phyloP scores from a whole-genome alignment of 2,797 vertebrate genomes.

The Rhadinocentrus ornatus region DNA sequence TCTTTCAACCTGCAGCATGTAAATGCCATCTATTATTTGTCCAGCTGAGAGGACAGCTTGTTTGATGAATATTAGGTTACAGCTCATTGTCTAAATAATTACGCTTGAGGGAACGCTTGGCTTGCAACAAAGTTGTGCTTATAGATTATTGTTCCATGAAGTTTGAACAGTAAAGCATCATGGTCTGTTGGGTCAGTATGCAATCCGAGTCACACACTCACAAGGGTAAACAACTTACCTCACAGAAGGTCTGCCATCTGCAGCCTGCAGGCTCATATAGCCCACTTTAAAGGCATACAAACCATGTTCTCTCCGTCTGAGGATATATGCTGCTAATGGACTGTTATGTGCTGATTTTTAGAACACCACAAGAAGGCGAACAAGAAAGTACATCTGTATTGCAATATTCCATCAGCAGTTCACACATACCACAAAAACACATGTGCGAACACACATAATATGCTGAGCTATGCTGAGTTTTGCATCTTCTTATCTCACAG shows the following conservation, averaged over 20 bases:
- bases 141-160: background rate
- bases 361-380: too few species aligned
- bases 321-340: background rate
- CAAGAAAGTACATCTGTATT: too few species aligned
- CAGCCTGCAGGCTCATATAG: conserved; percentile 10
- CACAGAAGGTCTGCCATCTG: background rate
- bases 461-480: too few species aligned
- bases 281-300: conserved; percentile 10
- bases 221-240: background rate
- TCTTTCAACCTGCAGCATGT: background rate
- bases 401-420: too few species aligned
- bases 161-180: background rate
- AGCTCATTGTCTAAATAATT: background rate
- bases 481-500: too few species aligned
- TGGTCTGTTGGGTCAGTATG: background rate
- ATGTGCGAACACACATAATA: background rate
- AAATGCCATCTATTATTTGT: background rate
- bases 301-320: background rate
- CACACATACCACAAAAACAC: too few species aligned
- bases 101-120: background rate
- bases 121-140: background rate
- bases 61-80: conserved; percentile 2
- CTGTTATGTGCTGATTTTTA: background rate
- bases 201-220: background rate
- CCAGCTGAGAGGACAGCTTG: background rate